Percentiles rank a stretch among this genome's conserved stretches.
These are phyloP conservation scores for Euura lappo DNA, from an alignment of 1,140 invertebrate species.

Conservation along the genomic window DNA sequence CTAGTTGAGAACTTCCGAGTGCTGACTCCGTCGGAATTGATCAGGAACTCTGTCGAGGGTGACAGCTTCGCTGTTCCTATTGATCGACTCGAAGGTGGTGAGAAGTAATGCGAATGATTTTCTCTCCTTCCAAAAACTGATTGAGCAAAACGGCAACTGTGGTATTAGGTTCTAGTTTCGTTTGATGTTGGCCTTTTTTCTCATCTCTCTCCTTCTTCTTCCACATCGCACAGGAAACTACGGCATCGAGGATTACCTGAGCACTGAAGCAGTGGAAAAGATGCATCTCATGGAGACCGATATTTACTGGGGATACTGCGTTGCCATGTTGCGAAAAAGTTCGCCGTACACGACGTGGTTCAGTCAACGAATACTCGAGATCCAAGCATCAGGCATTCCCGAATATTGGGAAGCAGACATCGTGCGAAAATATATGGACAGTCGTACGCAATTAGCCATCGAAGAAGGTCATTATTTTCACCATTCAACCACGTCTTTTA, in stretches of 20 bases:
- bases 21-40: constrained; percentile 41
- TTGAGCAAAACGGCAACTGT: too few species aligned
- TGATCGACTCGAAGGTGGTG: too few species aligned
- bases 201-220: neutral
- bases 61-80: too few species aligned
- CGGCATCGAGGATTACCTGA: constrained; percentile 65
- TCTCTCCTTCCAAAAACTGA: too few species aligned
- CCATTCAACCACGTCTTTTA: neutral
- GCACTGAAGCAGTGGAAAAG: constrained; percentile 56
- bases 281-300: constrained; percentile 63
- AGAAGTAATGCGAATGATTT: too few species aligned
- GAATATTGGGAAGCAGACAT: constrained; percentile 43
- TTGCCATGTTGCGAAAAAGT: constrained; percentile 64
- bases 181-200: too few species aligned
- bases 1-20: constrained; percentile 56
- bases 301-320: constrained; percentile 65
- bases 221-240: constrained; percentile 53
- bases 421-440: constrained; percentile 9
- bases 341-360: constrained; percentile 50
- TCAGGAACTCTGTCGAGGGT: neutral
- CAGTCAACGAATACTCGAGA: constrained; percentile 36
- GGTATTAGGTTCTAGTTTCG: too few species aligned
- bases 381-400: constrained; percentile 46
- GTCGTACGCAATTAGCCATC: constrained; percentile 6
- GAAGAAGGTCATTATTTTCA: neutral